Evolutionary conservation across 2,888 invertebrate species (phyloP), one percentile per base, ranked within the genome.

Genomic region (Acronicta psi): DNA sequence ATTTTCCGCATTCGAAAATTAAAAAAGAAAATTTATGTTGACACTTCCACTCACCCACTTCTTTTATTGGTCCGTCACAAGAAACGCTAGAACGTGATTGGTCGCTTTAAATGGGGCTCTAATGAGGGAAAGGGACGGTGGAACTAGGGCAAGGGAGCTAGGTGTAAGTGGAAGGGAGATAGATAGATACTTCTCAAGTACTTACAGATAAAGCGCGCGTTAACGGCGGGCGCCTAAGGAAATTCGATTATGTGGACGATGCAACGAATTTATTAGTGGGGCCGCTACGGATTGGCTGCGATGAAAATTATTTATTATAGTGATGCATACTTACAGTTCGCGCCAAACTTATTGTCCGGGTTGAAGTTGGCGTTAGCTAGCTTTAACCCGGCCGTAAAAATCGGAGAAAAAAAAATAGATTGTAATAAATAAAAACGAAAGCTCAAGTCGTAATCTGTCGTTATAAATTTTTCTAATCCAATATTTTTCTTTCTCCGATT

Each of bases 141-240:
- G 66, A 62, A 59, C 66, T 84, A 81, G 81, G 81, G 75, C 69
- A 77, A 78, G 76, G 74, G 64, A 69, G 56, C 17, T 55, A 42
- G 59, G 59, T 61, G 69, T 77, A 80, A 37, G 91, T 73, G 83
- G 56, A 86, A 94, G 69, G 73, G 84, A 79, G 93, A 93, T 77
- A 67, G 89, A 83, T 89, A 90, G 91, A 92, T 90, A 94, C 93
- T 93, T 87, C 85, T 93, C 93, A 85, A 82, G 87, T 85, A 90
- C 93, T 94, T 93, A 93, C 83, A 69, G 86, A 83, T 86, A 88
- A 86, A 88, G 88, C 88, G 81, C 85, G 89, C 83, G 88, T 84
- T 88, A 87, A 86, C 88, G 80, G 85, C 78, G 83, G 81, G 85
- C 83, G 86, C 84, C 85, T 84, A 82, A 88, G 87, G 87, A 91